Conservation (phyloP, 2,113 vertebrate genomes). For the Tauraco erythrolophus region DNA sequence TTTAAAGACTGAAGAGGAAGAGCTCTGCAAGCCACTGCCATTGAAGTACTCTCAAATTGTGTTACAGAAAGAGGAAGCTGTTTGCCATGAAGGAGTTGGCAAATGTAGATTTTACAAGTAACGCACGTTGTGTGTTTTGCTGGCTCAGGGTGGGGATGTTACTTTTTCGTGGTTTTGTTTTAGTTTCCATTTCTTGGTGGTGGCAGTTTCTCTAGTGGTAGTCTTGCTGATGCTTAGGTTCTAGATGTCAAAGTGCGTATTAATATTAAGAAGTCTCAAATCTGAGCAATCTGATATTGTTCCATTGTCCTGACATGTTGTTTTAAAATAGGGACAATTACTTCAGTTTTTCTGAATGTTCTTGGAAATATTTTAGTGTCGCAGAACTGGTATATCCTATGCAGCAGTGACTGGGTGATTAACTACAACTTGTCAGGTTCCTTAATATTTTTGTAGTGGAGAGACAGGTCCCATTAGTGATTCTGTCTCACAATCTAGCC, state of each 20-base stretch:
- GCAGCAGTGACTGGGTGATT: not conserved
- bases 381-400: not conserved
- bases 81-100: not conserved
- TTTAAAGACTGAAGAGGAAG: not conserved
- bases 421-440: not conserved
- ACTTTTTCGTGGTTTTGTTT: not conserved
- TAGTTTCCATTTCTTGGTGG: not conserved
- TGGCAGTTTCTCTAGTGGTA: not conserved
- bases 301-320: not conserved
- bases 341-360: not conserved
- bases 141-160: fast-evolving
- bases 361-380: not conserved
- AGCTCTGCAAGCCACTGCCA: not conserved
- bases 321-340: not conserved
- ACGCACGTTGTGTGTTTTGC: fast-evolving
- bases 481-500: not conserved
- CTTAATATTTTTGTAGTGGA: not conserved
- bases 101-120: not conserved
- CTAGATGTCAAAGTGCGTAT: not conserved
- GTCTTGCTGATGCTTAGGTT: not conserved
- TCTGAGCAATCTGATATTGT: not conserved
- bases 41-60: not conserved
- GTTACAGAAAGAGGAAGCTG: not conserved
- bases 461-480: not conserved
- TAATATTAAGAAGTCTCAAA: not conserved